phyloP scores from a whole-genome alignment of 2,888 invertebrate genomes.

The Leucophenga montana region DNA sequence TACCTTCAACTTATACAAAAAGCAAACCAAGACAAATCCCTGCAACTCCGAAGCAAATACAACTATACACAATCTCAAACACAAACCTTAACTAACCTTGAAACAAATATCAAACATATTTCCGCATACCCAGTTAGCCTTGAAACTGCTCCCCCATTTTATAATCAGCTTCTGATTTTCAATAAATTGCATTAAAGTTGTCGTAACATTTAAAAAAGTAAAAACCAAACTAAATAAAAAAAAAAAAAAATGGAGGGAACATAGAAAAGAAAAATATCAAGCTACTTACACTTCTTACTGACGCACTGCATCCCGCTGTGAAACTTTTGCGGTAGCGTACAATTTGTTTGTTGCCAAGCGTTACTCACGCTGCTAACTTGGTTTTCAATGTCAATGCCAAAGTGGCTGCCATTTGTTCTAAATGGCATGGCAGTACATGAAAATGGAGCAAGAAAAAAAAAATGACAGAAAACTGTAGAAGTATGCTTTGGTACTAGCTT shows the following conservation, averaged over 20 bases:
- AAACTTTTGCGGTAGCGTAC: background rate
- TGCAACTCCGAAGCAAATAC: no score
- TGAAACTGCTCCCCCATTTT: background rate
- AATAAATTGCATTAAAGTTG: slow-evolving; percentile 22
- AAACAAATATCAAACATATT: slow-evolving; percentile 11
- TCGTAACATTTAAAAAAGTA: background rate
- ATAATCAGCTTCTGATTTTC: slow-evolving; percentile 3
- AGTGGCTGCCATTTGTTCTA: slow-evolving; percentile 21
- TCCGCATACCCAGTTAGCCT: background rate
- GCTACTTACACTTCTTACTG: background rate
- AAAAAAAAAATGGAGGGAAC: background rate
- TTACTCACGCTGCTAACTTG: background rate
- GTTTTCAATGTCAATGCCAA: slow-evolving; percentile 24
- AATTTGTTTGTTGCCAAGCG: slow-evolving; percentile 12
- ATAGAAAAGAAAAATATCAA: background rate
- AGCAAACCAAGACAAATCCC: no score
- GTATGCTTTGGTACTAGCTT: background rate
- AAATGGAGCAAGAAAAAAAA: background rate
- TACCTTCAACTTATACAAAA: no score
- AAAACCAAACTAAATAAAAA: background rate
- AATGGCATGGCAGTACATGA: slow-evolving; percentile 6
- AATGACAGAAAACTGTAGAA: background rate
- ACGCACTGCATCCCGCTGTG: background rate
- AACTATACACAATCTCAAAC: background rate
- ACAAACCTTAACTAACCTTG: slow-evolving; percentile 7